Evolutionary conservation across 1,140 invertebrate species (phyloP).

Genomic region (Acarapis woodi): DNA sequence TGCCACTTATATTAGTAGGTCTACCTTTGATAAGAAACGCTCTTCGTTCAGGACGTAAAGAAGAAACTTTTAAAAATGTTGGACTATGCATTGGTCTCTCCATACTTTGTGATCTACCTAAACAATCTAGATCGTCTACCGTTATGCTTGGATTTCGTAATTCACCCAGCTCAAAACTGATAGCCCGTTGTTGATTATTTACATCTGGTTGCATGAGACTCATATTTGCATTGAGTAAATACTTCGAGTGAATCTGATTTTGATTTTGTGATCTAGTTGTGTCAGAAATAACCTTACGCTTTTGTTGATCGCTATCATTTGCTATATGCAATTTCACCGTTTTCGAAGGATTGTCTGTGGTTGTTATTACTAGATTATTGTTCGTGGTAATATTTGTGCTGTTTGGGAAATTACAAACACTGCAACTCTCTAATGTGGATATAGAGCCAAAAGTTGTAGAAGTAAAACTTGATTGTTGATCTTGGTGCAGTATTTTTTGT

Average conservation of each 20-base stretch:
- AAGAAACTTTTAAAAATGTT: conserved; percentile 11
- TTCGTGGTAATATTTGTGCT: no score
- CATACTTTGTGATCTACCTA: conserved; percentile 11
- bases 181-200: conserved; percentile 8
- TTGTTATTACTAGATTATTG: no score
- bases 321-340: conserved; percentile 13
- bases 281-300: background rate
- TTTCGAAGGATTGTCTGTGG: conserved; percentile 16
- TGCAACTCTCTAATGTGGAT: no score
- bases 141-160: conserved; percentile 11
- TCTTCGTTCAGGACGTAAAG: conserved; percentile 14
- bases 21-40: conserved; percentile 13
- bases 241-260: conserved; percentile 7
- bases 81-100: conserved; percentile 10
- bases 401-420: no score
- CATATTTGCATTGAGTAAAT: background rate
- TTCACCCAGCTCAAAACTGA: conserved; percentile 13
- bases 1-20: no score
- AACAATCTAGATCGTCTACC: conserved; percentile 10
- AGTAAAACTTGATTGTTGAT: background rate
- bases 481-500: no score
- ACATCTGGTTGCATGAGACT: background rate
- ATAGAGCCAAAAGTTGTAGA: background rate
- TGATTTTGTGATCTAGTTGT: no score
- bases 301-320: conserved; percentile 4